A percentile compares a stretch with the other conserved stretches of the same genome.
Conservation (phyloP, 2,888 invertebrate genomes). For the Drosophila incognita region DNA sequence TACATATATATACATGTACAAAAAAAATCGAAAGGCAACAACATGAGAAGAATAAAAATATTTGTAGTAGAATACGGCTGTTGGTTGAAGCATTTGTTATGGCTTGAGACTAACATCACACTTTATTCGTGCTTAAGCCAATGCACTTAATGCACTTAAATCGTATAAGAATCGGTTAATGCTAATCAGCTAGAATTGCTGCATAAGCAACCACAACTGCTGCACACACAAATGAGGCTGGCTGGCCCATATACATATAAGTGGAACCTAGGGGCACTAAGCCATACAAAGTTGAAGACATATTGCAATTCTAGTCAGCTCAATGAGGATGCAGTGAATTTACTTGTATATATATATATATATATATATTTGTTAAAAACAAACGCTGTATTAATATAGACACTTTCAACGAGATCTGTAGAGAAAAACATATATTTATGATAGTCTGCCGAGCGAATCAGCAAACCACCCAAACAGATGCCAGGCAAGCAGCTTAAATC, state of each 20-base stretch:
- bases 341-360: neutral
- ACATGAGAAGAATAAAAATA: neutral
- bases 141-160: neutral
- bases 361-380: neutral
- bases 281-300: neutral
- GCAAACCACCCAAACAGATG: neutral
- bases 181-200: neutral
- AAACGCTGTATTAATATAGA: neutral
- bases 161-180: neutral
- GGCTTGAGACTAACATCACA: neutral
- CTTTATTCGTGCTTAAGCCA: neutral
- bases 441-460: neutral
- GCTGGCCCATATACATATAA: no score
- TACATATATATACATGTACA: neutral
- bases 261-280: neutral
- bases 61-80: neutral
- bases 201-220: no score
- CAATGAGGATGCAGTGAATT: neutral
- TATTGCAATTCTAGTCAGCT: neutral
- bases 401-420: neutral
- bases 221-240: no score
- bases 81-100: neutral
- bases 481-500: neutral
- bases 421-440: neutral
- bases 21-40: neutral